Percentiles rank a stretch among this genome's conserved stretches.
These are phyloP conservation scores for Liposcelis brunnea DNA, from an alignment of 2,888 invertebrate species.

Conservation along the genomic window DNA sequence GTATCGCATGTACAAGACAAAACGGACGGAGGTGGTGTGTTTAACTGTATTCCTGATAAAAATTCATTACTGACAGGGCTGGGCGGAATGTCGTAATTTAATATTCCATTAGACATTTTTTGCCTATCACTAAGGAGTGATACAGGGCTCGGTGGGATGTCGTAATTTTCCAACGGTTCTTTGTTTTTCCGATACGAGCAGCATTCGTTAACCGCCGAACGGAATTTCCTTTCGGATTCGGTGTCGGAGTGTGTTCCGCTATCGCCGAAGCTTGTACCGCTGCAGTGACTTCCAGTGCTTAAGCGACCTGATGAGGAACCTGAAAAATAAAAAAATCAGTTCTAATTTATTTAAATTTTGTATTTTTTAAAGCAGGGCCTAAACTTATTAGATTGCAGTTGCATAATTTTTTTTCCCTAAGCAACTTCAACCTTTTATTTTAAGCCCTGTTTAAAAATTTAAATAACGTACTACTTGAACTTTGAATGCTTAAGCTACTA, in stretches of 20 bases:
- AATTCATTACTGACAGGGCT: not conserved
- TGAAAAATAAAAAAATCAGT: constrained; percentile 19
- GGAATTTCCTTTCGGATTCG: constrained; percentile 42
- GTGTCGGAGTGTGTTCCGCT: constrained; percentile 73
- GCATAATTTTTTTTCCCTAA: no score
- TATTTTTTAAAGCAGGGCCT: no score
- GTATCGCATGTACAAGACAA: no score
- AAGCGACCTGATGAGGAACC: constrained; percentile 61
- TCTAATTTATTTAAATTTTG: no score
- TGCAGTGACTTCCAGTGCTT: constrained; percentile 42
- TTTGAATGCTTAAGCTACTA: constrained; percentile 48
- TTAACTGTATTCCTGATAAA: no score
- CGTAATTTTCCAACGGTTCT: constrained; percentile 1
- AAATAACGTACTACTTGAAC: constrained; percentile 46
- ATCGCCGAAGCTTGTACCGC: constrained; percentile 60
- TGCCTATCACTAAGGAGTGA: not conserved
- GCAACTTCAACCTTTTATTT: no score
- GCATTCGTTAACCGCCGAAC: not conserved
- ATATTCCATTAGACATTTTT: not conserved
- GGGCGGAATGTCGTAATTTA: constrained; percentile 6
- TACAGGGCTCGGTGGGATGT: constrained; percentile 2
- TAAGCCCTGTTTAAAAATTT: no score
- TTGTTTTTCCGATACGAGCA: not conserved
- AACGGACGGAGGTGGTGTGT: no score
- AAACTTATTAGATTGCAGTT: no score